Evolutionary conservation across 2,797 vertebrate species (phyloP).

Genomic region (Aldrovandia affinis): DNA sequence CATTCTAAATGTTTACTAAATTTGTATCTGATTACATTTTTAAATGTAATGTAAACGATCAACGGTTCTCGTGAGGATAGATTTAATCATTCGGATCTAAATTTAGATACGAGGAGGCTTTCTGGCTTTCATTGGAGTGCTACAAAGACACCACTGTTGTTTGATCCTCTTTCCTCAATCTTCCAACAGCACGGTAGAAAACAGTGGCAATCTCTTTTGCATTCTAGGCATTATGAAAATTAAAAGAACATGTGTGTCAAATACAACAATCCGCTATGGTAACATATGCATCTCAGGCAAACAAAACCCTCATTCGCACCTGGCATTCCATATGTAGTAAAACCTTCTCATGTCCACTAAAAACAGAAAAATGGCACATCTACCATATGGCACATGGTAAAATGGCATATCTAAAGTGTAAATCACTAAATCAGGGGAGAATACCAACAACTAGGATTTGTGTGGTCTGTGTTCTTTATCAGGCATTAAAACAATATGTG

Average conservation of each 20-base stretch:
- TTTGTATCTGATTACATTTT: too few relatives aligned
- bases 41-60: too few relatives aligned
- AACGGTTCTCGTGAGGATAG: too few relatives aligned
- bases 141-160: slow-evolving; percentile 19
- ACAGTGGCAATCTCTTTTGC: too few relatives aligned
- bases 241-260: too few relatives aligned
- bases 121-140: slow-evolving; percentile 18
- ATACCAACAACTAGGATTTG: background rate
- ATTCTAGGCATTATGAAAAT: too few relatives aligned
- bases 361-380: background rate
- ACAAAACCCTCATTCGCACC: background rate
- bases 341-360: background rate
- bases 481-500: background rate
- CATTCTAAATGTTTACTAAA: too few relatives aligned
- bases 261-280: too few relatives aligned
- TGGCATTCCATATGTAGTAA: background rate
- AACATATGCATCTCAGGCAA: too few relatives aligned
- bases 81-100: too few relatives aligned
- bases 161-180: slow-evolving; percentile 29
- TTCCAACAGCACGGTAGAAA: background rate
- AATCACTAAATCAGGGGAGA: background rate
- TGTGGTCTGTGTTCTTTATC: background rate
- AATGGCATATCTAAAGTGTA: too few relatives aligned
- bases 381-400: background rate
- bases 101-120: too few relatives aligned